Evolutionary conservation across 2,113 vertebrate species (phyloP), one percentile per base, ranked within the genome.

Genomic region (Paratilapia polleni): DNA sequence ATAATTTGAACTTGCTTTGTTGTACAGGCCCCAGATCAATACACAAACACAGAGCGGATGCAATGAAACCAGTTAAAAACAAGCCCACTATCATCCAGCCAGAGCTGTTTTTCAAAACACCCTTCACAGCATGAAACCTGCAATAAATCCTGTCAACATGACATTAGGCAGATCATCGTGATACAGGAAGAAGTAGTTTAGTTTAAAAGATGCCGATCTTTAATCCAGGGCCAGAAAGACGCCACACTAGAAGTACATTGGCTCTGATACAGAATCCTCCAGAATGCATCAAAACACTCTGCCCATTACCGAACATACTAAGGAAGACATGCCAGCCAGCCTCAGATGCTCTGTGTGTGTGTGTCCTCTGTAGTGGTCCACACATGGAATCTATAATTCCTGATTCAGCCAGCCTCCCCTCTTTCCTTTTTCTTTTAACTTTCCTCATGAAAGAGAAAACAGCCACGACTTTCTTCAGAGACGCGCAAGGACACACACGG

Each of bases 401-500:
- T 43, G 2, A 77, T 82, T 64, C 63, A 77, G 31, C 54, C 54
- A 57, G 78, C 75, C 73, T 36, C 24, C 47, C 49, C 49, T 43
- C 62, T 6, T 24, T 38, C 4, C 36, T 58, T 77, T 79, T 79
- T 76, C 85, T 89, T 92, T 93, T 41, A 90, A 91, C 86, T 87
- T 87, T 89, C 82, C 86, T 87, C 91, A 90, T 91, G 90, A 92
- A 89, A 92, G 91, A 85, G 83, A 91, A 91, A 91, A 82, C 84
- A 89, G 87, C 91, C 90, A 43, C 84, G 85, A 87, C 78, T 83
- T 76, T 82, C 79, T 83, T 80, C 56, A 87, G 83, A 90, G 84
- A 86, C n/a, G 60, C 41, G 54, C 82, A 87, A 54, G 83, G 80
- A 89, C 81, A 83, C 85, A 88, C 84, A 91, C 80, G 15, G 62